phyloP scores from a whole-genome alignment of 92 coral and sea anemone genomes.

The Desmophyllum pertusum region DNA sequence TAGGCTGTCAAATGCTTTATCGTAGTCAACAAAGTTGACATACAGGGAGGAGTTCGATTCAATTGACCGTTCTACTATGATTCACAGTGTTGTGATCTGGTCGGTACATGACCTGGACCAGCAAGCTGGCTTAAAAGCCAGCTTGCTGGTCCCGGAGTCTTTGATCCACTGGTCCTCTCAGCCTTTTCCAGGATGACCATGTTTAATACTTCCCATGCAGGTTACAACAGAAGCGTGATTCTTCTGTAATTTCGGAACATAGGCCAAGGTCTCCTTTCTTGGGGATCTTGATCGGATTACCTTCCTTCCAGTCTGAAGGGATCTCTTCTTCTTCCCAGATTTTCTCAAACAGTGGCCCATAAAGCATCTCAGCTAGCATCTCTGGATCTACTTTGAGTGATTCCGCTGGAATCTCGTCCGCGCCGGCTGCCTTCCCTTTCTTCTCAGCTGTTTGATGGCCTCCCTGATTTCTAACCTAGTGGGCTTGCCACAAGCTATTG shows the following conservation, averaged over 20 bases:
- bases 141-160: too few relatives aligned
- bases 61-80: not conserved
- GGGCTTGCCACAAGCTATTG: slow-evolving; percentile 44
- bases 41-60: not conserved
- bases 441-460: slow-evolving; percentile 33
- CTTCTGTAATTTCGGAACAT: slow-evolving; percentile 4
- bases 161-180: too few relatives aligned
- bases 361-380: not conserved
- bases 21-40: too few relatives aligned
- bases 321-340: slow-evolving; percentile 35
- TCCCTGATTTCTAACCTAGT: slow-evolving; percentile 24
- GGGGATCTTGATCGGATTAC: slow-evolving; percentile 8
- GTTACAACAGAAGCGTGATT: too few relatives aligned
- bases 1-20: too few relatives aligned
- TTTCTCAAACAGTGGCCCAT: slow-evolving; percentile 13
- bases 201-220: too few relatives aligned
- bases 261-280: slow-evolving; percentile 20
- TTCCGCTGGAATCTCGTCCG: slow-evolving; percentile 11
- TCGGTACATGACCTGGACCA: too few relatives aligned
- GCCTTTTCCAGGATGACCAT: too few relatives aligned
- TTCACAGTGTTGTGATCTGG: too few relatives aligned
- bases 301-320: slow-evolving; percentile 25
- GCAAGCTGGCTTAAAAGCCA: too few relatives aligned
- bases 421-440: slow-evolving; percentile 22
- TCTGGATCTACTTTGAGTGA: slow-evolving; percentile 6